A percentile compares a stretch with the other conserved stretches of the same genome.
Conservation (phyloP, 2,797 vertebrate species). For the Diglossa cyanea region DNA sequence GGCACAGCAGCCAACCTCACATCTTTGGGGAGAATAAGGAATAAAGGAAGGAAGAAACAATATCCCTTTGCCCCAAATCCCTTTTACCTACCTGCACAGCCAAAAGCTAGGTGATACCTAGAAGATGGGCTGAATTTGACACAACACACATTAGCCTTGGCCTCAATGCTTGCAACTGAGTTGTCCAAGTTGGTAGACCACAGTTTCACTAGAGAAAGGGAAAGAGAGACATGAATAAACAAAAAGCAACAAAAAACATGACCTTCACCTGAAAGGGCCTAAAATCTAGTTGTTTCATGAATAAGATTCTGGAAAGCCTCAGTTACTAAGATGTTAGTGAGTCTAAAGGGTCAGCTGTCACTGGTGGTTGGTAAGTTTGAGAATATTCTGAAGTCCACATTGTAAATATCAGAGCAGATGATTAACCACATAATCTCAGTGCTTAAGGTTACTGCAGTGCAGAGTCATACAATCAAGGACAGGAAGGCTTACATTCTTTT, state of each 20-base stretch:
- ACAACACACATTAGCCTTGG: slow-evolving; percentile 98
- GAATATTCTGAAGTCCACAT: not conserved
- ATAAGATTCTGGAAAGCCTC: not conserved
- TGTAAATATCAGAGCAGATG: not conserved
- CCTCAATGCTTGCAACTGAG: slow-evolving; percentile 97
- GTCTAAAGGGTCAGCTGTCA: not conserved
- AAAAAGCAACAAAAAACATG: not conserved
- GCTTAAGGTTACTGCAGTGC: not conserved
- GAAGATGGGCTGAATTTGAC: slow-evolving; percentile 98
- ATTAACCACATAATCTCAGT: not conserved
- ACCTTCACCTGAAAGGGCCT: not conserved
- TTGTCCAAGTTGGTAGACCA: slow-evolving; percentile 99
- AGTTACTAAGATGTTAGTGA: not conserved
- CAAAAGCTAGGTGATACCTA: slow-evolving; percentile 96
- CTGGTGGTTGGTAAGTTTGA: not conserved
- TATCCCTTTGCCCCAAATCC: not conserved
- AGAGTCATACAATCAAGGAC: not conserved
- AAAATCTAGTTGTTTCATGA: not conserved
- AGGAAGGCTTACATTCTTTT: not conserved
- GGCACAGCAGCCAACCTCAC: not conserved
- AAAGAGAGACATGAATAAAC: not conserved
- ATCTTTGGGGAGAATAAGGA: not conserved
- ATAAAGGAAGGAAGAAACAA: not conserved
- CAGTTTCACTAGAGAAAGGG: slow-evolving; percentile 86
- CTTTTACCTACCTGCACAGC: slow-evolving; percentile 90